Percentiles rank a stretch among this genome's conserved stretches.
Evolutionary conservation across 37 sponge, comb jelly and placozoan genomes (phyloP).

Genomic region (Petrosia ficiformis): DNA sequence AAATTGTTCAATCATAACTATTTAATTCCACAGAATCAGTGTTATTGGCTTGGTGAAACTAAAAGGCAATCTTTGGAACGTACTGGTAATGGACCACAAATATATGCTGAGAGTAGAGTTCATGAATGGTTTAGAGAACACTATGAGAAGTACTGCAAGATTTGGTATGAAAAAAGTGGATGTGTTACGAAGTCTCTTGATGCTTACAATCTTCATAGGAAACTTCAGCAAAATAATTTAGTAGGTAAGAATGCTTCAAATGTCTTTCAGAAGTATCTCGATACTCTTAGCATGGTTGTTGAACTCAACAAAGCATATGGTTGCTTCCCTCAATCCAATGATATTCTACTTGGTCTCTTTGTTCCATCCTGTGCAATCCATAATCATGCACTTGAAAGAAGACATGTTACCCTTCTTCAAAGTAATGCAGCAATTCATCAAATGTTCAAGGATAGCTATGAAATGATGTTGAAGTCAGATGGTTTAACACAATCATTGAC

Average conservation of each 20-base stretch:
- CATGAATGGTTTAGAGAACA: not conserved
- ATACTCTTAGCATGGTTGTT: no score
- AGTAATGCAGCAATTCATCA: not conserved
- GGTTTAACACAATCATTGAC: no score
- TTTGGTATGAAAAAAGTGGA: not conserved
- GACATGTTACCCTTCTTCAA: not conserved
- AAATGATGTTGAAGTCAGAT: not conserved
- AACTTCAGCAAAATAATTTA: no score
- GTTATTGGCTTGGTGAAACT: not conserved
- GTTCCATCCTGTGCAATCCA: not conserved
- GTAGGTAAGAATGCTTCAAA: no score
- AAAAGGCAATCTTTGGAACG: no score
- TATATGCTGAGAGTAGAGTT: not conserved
- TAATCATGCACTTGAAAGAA: not conserved
- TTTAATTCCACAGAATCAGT: not conserved
- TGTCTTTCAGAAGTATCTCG: no score
- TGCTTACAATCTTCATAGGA: not conserved
- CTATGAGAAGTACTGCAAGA: not conserved
- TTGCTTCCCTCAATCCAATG: no score
- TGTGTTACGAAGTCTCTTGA: not conserved
- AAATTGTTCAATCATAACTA: not conserved
- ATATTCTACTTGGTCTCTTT: not conserved
- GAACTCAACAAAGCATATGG: no score
- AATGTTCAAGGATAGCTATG: not conserved
- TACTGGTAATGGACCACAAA: not conserved